phyloP scores from a whole-genome alignment of 2,797 vertebrate species.

The Oryzias dopingdopingensis region DNA sequence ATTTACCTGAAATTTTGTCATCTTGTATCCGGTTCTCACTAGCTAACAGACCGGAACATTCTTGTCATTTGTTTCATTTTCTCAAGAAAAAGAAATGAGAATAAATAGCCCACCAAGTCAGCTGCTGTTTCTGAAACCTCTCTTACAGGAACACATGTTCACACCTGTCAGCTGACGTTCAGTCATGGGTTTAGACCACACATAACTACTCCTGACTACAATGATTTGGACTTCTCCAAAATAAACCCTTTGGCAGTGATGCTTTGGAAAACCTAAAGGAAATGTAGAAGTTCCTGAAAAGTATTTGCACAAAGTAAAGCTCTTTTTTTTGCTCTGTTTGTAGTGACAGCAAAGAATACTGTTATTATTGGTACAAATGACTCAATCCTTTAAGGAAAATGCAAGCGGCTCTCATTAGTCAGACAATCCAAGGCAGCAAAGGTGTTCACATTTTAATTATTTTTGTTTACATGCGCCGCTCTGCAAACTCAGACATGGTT shows the following conservation, averaged over 20 bases:
- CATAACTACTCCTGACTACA: background rate
- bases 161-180: constrained; percentile 22
- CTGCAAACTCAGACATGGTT: constrained; percentile 88
- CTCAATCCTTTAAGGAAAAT: no score
- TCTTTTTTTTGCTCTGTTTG: no score
- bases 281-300: no score
- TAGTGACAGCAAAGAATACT: no score
- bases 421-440: background rate
- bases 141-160: constrained; percentile 15
- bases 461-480: constrained; percentile 5
- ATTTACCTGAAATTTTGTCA: no score
- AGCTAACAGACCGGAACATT: background rate
- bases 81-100: constrained; percentile 31
- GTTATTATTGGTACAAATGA: no score
- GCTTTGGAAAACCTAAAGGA: no score
- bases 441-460: background rate
- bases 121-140: background rate
- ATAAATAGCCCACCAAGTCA: background rate
- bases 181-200: background rate
- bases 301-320: no score
- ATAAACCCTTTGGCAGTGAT: no score
- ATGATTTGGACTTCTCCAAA: no score
- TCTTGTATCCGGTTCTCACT: no score
- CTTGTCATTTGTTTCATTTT: background rate
- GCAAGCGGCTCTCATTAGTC: background rate